These are phyloP conservation scores for Leptothorax acervorum DNA, from an alignment of 2,888 invertebrate genomes.

Conservation along the genomic window DNA sequence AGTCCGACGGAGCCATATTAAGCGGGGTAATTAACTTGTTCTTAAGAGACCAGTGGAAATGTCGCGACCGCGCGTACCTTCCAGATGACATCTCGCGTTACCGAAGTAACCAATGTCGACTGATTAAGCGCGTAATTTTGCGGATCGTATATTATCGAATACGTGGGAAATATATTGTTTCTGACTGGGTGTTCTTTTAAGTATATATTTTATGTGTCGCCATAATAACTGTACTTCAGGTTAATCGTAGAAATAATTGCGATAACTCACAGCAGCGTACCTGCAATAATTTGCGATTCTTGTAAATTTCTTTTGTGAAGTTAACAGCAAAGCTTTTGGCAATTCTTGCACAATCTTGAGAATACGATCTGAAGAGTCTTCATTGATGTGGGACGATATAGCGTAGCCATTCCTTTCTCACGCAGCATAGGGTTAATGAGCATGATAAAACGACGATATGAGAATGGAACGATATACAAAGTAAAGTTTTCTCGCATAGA, in stretches of 20 bases:
- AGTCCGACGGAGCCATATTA: slow-evolving; percentile 81
- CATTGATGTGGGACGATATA: slow-evolving; percentile 32
- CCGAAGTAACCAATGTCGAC: slow-evolving; percentile 19
- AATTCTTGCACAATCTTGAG: slow-evolving; percentile 23
- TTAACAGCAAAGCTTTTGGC: background rate
- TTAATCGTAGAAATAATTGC: slow-evolving; percentile 13
- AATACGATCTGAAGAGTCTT: slow-evolving; percentile 28
- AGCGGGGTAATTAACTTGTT: slow-evolving; percentile 48
- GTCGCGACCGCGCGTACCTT: slow-evolving; percentile 16
- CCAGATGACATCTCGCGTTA: background rate
- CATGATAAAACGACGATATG: background rate
- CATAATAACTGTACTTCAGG: slow-evolving; percentile 23
- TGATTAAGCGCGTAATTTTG: slow-evolving; percentile 10
- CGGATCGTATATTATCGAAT: slow-evolving; percentile 29
- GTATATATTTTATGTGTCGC: slow-evolving; percentile 1
- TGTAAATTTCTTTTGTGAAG: background rate
- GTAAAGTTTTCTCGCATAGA: slow-evolving; percentile 1
- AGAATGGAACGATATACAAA: slow-evolving; percentile 7
- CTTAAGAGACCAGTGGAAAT: slow-evolving; percentile 43
- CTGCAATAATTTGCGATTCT: background rate
- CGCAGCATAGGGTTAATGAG: slow-evolving; percentile 29
- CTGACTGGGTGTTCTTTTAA: background rate
- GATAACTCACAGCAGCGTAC: background rate
- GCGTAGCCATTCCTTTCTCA: slow-evolving; percentile 52
- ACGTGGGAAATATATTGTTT: slow-evolving; percentile 15